These are phyloP conservation scores for Sus cebifrons DNA, from an alignment of 2,797 vertebrate species.

Conservation along the genomic window DNA sequence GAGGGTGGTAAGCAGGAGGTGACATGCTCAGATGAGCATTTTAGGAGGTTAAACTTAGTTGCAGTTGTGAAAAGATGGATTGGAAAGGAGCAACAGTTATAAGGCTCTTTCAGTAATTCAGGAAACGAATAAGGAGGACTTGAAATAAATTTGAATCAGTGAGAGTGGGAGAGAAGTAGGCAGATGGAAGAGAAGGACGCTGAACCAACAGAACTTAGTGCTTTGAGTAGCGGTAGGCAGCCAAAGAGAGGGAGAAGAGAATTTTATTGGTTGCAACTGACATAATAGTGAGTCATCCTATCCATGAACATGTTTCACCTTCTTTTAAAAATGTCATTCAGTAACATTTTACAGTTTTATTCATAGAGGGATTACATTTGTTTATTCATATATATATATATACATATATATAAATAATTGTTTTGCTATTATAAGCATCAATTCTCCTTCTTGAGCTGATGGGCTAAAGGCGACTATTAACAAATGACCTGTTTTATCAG, in stretches of 20 bases:
- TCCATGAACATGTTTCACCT: neutral
- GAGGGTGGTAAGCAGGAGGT: neutral
- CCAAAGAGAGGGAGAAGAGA: neutral
- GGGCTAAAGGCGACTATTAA: neutral
- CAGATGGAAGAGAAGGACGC: neutral
- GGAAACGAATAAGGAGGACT: neutral
- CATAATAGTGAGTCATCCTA: neutral
- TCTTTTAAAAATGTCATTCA: neutral
- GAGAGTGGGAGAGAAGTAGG: neutral
- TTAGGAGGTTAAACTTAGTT: neutral
- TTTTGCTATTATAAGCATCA: neutral
- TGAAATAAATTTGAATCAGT: neutral
- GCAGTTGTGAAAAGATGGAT: neutral
- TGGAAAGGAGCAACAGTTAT: neutral
- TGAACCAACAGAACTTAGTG: neutral
- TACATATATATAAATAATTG: neutral
- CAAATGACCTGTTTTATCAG: constrained; percentile 3
- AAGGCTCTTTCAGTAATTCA: neutral
- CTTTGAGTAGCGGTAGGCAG: neutral
- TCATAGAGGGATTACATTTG: neutral
- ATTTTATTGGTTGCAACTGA: neutral
- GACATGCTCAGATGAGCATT: neutral
- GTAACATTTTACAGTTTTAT: constrained; percentile 12
- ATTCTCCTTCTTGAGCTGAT: neutral
- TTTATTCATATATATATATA: neutral